Base-by-base conservation (phyloP, 2,888 invertebrate species). In the Spodoptera littoralis region DNA sequence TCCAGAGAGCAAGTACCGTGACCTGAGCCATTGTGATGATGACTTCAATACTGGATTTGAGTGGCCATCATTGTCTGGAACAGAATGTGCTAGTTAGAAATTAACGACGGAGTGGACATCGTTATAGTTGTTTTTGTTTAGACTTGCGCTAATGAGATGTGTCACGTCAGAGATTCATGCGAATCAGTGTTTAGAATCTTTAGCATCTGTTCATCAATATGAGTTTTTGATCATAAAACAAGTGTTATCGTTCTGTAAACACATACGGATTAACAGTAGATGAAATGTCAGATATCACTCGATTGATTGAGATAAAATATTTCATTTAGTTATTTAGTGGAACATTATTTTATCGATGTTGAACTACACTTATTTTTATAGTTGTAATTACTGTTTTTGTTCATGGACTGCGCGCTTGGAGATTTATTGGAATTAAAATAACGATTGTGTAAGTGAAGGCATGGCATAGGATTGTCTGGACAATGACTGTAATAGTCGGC, bases 401-500 rank as follows among this genome's bases (percentile, higher is more conserved):
- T 53, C 18, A 50, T 56, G 50, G 49, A 45, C 47, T 55, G 48
- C 44, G 50, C 42, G 60, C 60, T 69, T 70, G 61, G 65, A 76
- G 76, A 76, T 70, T 66, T 60, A 61, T 30, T 77, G 70, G 77
- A 78, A 80, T 84, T 79, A 77, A 80, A 81, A 81, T 77, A 76
- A 73, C 64, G 69, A 81, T 85, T 84, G 87, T 84, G 81, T 83
- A 84, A 88, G 36, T 36, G 36, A 36, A 36, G 81, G 50, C 68
- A 63, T 65, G 69, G 71, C 65, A 65, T 67, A 67, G 75, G 73
- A 76, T 77, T 74, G 76, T 65, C 81, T 76, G 79, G 82, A 86
- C 91, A 92, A 91, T 90, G 84, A 88, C 70, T 65, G 74, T 92
- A 93, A 93, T 92, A 84, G 88, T 68, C 80, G 70, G 63, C 90